Evolutionary conservation across 2,113 vertebrate genomes (phyloP).

Genomic region (Phycodurus eques): DNA sequence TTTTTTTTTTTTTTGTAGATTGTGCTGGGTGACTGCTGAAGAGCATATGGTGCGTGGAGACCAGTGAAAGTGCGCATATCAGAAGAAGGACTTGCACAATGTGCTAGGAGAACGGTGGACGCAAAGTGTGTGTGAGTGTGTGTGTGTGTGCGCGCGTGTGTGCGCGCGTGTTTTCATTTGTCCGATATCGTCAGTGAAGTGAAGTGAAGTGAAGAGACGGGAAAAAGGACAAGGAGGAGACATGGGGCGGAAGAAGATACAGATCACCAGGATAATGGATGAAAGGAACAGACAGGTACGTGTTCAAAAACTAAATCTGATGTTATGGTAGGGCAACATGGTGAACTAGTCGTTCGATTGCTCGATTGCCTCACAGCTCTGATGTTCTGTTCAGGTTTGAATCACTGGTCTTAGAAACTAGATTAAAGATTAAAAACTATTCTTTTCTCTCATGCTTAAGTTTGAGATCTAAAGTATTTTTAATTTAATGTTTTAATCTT

Average conservation of each 20-base stretch:
- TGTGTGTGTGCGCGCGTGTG: constrained; percentile 22
- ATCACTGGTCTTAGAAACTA: background rate
- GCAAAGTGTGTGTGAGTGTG: constrained; percentile 54
- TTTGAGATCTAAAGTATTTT: too few species aligned
- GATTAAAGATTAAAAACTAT: too few species aligned
- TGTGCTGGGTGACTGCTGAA: constrained; percentile 50
- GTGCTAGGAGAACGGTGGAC: constrained; percentile 83
- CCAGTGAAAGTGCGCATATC: constrained; percentile 64
- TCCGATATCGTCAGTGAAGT: constrained; percentile 78
- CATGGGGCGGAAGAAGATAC: constrained; percentile 99
- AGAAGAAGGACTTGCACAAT: constrained; percentile 79
- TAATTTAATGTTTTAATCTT: too few species aligned
- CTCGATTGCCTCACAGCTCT: background rate
- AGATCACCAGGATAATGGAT: constrained; percentile 98
- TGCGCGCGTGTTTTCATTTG: constrained; percentile 63
- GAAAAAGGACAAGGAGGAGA: constrained; percentile 65
- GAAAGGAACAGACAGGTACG: constrained; percentile 97
- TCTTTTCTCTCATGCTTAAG: too few species aligned
- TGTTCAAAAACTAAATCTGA: background rate
- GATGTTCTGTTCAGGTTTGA: background rate
- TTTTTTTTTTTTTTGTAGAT: constrained; percentile 56
- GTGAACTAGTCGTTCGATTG: background rate
- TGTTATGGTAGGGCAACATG: background rate
- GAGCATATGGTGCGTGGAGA: constrained; percentile 61
- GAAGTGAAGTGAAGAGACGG: constrained; percentile 72